Evolutionary conservation across 2,113 vertebrate species (phyloP).

Genomic region (Corythornis cristatus): DNA sequence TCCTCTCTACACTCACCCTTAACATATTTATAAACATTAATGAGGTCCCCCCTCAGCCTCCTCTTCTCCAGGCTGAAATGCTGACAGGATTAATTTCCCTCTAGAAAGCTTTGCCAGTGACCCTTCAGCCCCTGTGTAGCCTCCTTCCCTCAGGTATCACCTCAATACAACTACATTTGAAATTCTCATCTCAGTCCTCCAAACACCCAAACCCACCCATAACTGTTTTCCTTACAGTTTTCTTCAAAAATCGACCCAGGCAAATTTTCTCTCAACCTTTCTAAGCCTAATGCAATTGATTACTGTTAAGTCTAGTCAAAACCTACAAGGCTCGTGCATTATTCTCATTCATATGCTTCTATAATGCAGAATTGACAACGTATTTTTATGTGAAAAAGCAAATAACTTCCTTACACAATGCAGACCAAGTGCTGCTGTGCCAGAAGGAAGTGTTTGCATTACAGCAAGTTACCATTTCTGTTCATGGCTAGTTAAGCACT

Average conservation of each 20-base stretch:
- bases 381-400: background rate
- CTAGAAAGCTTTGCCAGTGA: background rate
- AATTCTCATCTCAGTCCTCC: background rate
- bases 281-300: background rate
- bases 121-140: background rate
- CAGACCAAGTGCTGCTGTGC: background rate
- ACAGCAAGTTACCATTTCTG: background rate
- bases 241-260: background rate
- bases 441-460: background rate
- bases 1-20: too few species aligned
- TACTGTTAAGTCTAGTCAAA: background rate
- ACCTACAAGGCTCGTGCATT: background rate
- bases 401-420: background rate
- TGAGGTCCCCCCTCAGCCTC: too few species aligned
- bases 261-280: background rate
- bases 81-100: background rate
- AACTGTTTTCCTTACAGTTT: background rate
- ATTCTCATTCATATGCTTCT: background rate
- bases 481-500: conserved; percentile 9
- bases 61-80: too few species aligned
- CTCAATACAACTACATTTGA: background rate
- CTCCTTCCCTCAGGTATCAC: background rate
- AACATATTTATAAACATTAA: too few species aligned
- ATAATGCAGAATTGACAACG: background rate
- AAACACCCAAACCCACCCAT: background rate